Evolutionary conservation across 2,888 invertebrate genomes (phyloP), one percentile per base, ranked within the genome.

Genomic region (Napeogenes inachia): DNA sequence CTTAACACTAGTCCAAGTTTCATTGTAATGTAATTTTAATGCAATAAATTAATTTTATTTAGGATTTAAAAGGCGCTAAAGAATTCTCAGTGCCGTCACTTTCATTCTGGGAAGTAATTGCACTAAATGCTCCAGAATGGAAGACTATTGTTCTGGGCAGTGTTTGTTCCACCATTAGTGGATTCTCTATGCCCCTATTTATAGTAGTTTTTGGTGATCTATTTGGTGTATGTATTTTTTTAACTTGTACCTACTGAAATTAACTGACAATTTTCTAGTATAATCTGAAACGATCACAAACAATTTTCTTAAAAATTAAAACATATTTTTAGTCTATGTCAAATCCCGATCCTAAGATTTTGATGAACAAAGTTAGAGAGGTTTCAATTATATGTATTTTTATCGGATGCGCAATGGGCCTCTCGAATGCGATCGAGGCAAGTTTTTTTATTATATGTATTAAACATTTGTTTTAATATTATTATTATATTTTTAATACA

Each of bases 131-230:
- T 13, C 91, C 92, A 0, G 95, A 95, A 80, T 94, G 93, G 93
- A 84, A 87, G 30, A 91, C 90, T 47, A 89, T 95, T 54, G 54
- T 86, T 0, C 61, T 92, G 2, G 95, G 93, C 0, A 89, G 92
- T 57, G 4, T 93, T 2, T 87, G 92, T 30, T 92, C 94, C 0
- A 71, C 92, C 5, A 73, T 93, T 10, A 92, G 93, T 82, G 95
- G 95, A 4, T 92, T 91, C 70, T 91, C 93, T 6, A 93, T 93
- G 92, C 95, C 95, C 1, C 70, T 93, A 8, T 95, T 94, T 78
- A 92, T 94, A 0, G 79, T 95, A 32, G 79, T 94, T 4, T 94
- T 94, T 73, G 95, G 95, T 64, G 92, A 93, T 72, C 91, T 94
- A 69, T 78, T 94, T 56, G 92, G 93, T 63, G 92, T 93, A 80